These are phyloP conservation scores for Ciona savignyi DNA, from an alignment of 23 tunicate genomes.

Conservation along the genomic window DNA sequence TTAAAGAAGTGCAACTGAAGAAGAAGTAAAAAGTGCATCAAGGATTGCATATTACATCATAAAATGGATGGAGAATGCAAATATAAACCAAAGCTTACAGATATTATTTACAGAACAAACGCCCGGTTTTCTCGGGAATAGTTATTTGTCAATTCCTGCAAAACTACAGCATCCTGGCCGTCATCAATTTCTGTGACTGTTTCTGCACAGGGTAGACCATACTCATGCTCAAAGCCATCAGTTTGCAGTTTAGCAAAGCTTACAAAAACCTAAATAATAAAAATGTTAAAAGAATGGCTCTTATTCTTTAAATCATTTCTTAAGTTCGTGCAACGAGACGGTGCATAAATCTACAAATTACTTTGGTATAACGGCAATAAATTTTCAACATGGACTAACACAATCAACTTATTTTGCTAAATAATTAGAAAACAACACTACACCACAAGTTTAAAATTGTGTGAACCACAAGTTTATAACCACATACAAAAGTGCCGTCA, in stretches of 20 bases:
- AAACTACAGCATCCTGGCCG: not conserved
- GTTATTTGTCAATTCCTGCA: not conserved
- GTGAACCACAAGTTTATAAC: no score
- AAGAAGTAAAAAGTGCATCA: not conserved
- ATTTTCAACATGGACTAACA: no score
- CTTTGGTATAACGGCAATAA: no score
- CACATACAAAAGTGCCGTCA: no score
- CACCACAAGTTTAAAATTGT: no score
- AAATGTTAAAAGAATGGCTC: no score
- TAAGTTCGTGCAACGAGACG: no score
- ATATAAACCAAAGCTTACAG: not conserved
- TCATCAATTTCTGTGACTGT: not conserved
- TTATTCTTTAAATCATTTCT: no score
- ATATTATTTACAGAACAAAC: not conserved
- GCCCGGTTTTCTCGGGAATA: not conserved
- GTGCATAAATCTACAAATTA: no score
- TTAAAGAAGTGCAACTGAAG: no score
- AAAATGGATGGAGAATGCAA: not conserved
- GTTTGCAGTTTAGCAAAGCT: slow-evolving; percentile 86
- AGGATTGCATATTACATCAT: not conserved
- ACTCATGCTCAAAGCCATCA: slow-evolving; percentile 61
- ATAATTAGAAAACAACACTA: no score
- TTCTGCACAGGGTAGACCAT: slow-evolving; percentile 5
- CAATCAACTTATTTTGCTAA: no score
- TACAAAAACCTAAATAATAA: slow-evolving; percentile 99